Base-by-base conservation (phyloP, 2,888 invertebrate genomes). In the Acanthosoma haemorrhoidale region DNA sequence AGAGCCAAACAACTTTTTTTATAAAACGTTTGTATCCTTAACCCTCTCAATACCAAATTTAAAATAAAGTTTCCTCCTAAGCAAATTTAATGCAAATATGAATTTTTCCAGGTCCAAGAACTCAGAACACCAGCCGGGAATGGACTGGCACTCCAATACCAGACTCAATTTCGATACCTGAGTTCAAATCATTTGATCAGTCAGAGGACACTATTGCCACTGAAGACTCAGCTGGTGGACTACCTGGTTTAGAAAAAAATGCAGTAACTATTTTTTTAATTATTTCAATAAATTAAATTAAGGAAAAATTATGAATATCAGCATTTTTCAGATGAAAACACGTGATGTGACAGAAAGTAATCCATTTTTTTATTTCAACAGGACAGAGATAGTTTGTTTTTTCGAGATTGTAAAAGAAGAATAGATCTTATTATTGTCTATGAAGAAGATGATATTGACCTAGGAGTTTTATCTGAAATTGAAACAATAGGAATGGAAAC, bases 401-500 rank as follows among this genome's bases (percentile, higher is more conserved):
- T 88, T 77, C 85, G 90, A 11, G 93, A 94, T 76, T 91, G 91
- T 0, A 84, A 88, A 67, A 82, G 94, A 38, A 84, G 91, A 75
- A 92, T 95, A 76, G 95, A 96, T 80, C 92, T 93, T 88, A 87
- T 96, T 8, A 78, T 96, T 59, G 94, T 91, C 0, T 95, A 87
- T 77, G 90, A 89, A 75, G 91, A 92, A 75, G 92, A 91, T 76
- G 71, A 73, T 51, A 36, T 75, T 8, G 74, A 75, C 29, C 58
- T 74, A 2, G 72, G 74, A 0, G 75, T 75, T 36, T 70, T 76
- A 13, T 70, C 74, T 0, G 91, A 92, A 77, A 81, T 84, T 0
- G 92, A 92, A 76, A 88, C 91, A 0, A 83, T 81, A 74, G 85
- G 85, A 58, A 83, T 89, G 58, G 90, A 92, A 74, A 82, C 88